phyloP scores from a whole-genome alignment of 37 sponge, comb jelly and placozoan species.

The Eunapius fragilis region DNA sequence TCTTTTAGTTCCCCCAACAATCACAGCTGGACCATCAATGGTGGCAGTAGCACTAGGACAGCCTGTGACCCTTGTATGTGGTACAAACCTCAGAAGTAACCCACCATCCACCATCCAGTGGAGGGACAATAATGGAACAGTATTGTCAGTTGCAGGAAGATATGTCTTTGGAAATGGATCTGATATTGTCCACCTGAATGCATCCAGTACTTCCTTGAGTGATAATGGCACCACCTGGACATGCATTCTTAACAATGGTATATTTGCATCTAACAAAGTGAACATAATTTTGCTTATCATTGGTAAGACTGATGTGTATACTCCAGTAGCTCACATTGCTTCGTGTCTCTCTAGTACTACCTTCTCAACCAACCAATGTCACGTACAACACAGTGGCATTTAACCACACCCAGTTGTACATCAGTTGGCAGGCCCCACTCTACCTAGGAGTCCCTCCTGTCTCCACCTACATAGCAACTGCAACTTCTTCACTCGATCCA shows the following conservation, averaged over 20 bases:
- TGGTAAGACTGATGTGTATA: not conserved
- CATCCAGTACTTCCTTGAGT: not conserved
- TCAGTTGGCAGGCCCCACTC: not conserved
- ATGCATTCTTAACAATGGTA: not conserved
- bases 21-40: not conserved
- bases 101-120: slow-evolving; percentile 20
- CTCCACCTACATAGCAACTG: not conserved
- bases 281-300: not conserved
- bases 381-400: not conserved
- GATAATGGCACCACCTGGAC: slow-evolving; percentile 33
- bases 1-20: slow-evolving; percentile 17
- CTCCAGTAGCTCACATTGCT: not conserved
- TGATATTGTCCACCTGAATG: slow-evolving; percentile 4
- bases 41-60: not conserved
- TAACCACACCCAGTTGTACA: not conserved
- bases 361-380: not conserved
- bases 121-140: slow-evolving; percentile 3
- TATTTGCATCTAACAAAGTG: not conserved
- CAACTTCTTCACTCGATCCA: not conserved
- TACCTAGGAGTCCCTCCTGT: not conserved
- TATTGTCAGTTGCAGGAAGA: not conserved
- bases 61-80: slow-evolving; percentile 21
- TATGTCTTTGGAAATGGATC: slow-evolving; percentile 6
- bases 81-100: slow-evolving; percentile 17
- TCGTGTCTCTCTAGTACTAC: not conserved